Conservation (phyloP, 2,797 vertebrate genomes). For the Coluber constrictor region DNA sequence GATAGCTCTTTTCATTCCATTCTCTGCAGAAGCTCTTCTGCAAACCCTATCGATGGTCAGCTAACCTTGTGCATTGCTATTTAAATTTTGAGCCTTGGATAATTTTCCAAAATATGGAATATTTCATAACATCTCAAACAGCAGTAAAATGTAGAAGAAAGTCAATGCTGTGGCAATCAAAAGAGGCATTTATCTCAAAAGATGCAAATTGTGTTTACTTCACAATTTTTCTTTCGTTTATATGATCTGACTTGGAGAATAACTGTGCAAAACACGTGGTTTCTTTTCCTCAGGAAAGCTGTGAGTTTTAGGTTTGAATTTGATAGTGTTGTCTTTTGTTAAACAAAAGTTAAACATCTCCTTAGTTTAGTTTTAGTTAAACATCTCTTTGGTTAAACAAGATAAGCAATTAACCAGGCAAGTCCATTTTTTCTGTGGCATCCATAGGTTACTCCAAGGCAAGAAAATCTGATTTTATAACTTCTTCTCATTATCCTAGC, state of each 20-base stretch:
- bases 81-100: not conserved
- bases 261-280: not conserved
- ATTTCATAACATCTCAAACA: not conserved
- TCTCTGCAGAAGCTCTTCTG: not conserved
- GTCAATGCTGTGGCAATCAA: not conserved
- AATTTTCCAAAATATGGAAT: not conserved
- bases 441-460: not conserved
- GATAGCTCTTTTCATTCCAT: not conserved
- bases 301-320: not conserved
- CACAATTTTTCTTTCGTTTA: not conserved
- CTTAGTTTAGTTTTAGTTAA: not conserved
- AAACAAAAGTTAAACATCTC: not conserved
- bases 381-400: not conserved
- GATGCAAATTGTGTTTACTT: not conserved
- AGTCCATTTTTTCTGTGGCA: not conserved
- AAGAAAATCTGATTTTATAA: not conserved
- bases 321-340: not conserved
- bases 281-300: not conserved
- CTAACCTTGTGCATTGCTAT: not conserved
- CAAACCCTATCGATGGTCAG: not conserved
- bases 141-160: not conserved
- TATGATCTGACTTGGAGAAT: not conserved
- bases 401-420: not conserved
- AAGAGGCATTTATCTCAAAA: not conserved
- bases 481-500: not conserved